A percentile compares a stretch with the other conserved stretches of the same genome.
phyloP scores from a whole-genome alignment of 2,113 vertebrate genomes.

The Coryphaenoides rupestris region DNA sequence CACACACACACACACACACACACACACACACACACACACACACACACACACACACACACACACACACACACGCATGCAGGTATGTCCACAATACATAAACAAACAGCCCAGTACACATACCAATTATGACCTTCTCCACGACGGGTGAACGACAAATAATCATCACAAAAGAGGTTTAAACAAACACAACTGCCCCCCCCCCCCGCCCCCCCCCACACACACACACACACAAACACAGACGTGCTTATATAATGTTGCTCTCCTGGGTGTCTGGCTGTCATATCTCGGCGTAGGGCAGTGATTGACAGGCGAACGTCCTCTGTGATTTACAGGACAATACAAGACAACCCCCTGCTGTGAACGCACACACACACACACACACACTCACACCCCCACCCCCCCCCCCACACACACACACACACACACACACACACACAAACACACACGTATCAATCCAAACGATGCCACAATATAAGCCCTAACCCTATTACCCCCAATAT shows the following conservation, averaged over 20 bases:
- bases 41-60: slow-evolving; percentile 13
- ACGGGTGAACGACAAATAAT: slow-evolving; percentile 40
- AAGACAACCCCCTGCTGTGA: slow-evolving; percentile 21
- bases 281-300: slow-evolving; percentile 33
- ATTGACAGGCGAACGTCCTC: slow-evolving; percentile 48
- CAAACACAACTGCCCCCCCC: slow-evolving; percentile 39
- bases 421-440: background rate
- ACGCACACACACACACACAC: slow-evolving; percentile 6
- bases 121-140: slow-evolving; percentile 37
- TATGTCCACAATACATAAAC: slow-evolving; percentile 22
- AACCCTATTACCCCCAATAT: too few relatives aligned
- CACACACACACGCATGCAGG: slow-evolving; percentile 10
- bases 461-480: too few relatives aligned
- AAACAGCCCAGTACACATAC: background rate
- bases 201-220: slow-evolving; percentile 32
- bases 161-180: slow-evolving; percentile 62
- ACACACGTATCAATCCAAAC: too few relatives aligned
- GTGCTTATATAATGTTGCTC: slow-evolving; percentile 47
- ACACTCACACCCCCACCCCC: background rate
- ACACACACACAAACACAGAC: slow-evolving; percentile 11
- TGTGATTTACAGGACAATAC: slow-evolving; percentile 50
- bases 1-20: background rate
- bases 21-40: too few relatives aligned
- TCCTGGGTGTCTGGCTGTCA: slow-evolving; percentile 44
- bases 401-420: background rate